Evolutionary conservation across 1,140 invertebrate species (phyloP), one percentile per base, ranked within the genome.

Genomic region (Gryllus bimaculatus): DNA sequence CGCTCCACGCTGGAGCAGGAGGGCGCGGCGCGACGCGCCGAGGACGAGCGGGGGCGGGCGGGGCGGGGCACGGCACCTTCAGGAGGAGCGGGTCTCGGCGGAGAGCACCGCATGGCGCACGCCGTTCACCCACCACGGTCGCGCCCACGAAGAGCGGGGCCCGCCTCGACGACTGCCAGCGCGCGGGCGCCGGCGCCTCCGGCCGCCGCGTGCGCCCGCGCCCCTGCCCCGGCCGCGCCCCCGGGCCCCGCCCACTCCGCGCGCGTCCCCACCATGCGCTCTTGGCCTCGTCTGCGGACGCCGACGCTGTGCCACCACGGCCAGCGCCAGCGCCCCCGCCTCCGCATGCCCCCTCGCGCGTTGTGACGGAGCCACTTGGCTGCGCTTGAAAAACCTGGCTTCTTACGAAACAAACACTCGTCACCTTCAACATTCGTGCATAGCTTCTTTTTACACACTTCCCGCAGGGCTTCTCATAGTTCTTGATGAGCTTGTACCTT

Each of bases 71-170:
- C 78, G 76, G 48, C 75, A 80, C 47, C 75, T 78, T 66, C 8
- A 85, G 76, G 77, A 82, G 84, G 54, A 2, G 26, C 81, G 90
- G 90, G 85, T 92, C 91, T 92, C 89, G 48, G 88, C 85, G 2
- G 90, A 88, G 48, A 94, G 84, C 13, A 94, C 89, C 2, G 91
- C 91, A 85, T 94, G 92, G 75, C 91, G 87, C 81, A 91, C 88
- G 4, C 92, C 92, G 81, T 91, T 89, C 21, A 91, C 88, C 92
- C 91, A 93, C n/a, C 4, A 92, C 88, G 4, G 91, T 93, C n/a
- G n/a, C n/a, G 80, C 88, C 87, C 7, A 93, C 89, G 82, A 90
- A 92, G 80, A 93, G 87, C 49, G 92, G 91, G n/a, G n/a, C n/a
- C 83, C 90, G 86, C 82, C 90, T 88, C 47, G 92, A 93, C 13